Evolutionary conservation across 2,113 vertebrate species (phyloP).

Genomic region (Camelus dromedarius): DNA sequence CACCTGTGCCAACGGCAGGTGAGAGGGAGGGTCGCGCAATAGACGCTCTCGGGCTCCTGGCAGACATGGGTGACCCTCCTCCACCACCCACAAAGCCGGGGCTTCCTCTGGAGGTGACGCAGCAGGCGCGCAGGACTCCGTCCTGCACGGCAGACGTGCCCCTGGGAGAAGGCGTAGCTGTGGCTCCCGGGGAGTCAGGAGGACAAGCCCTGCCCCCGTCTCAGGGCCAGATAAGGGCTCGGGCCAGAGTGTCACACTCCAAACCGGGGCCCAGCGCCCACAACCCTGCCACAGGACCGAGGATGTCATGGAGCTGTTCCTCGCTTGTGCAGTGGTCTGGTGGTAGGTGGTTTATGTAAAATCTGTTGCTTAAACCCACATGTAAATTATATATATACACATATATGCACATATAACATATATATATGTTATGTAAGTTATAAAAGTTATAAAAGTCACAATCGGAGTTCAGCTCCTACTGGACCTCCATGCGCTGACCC

Average conservation of each 20-base stretch:
- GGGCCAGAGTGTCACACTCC: not conserved
- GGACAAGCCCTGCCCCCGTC: not conserved
- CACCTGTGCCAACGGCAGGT: too few relatives aligned
- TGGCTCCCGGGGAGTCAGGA: too few relatives aligned
- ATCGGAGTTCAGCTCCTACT: rapidly evolving
- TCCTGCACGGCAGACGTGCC: too few relatives aligned
- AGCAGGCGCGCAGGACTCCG: not conserved
- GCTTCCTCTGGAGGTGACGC: not conserved
- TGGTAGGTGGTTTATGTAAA: rapidly evolving
- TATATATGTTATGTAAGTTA: rapidly evolving
- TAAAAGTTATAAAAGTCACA: not conserved
- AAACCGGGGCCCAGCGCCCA: not conserved
- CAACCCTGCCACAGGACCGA: rapidly evolving
- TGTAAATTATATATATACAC: rapidly evolving
- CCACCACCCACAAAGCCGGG: not conserved
- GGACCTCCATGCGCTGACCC: rapidly evolving
- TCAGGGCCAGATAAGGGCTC: not conserved
- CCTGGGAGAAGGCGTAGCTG: too few relatives aligned
- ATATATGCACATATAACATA: too few relatives aligned
- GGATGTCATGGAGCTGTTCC: rapidly evolving
- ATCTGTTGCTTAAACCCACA: rapidly evolving
- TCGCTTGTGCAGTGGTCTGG: rapidly evolving
- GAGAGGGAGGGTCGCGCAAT: too few relatives aligned
- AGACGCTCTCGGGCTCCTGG: too few relatives aligned
- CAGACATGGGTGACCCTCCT: not conserved